Conservation (phyloP, 2,113 vertebrate genomes). For the Microcebus lehilahytsara region DNA sequence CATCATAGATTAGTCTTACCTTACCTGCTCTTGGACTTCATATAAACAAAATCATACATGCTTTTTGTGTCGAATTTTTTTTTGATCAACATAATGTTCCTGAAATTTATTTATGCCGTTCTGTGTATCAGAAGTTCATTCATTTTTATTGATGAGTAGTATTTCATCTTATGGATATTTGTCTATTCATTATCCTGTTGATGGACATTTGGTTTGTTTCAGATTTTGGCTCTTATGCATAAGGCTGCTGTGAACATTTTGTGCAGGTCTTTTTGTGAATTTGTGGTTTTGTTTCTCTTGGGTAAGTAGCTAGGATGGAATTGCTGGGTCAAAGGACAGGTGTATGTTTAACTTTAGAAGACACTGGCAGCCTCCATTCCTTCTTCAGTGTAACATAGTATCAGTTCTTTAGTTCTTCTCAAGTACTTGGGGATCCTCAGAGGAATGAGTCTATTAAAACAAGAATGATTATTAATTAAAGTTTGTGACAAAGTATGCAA, state of each 20-base stretch:
- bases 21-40: background rate
- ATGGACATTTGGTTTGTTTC: background rate
- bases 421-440: slow-evolving; percentile 23
- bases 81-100: background rate
- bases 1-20: background rate
- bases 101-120: background rate
- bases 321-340: background rate
- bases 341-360: background rate
- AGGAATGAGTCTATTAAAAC: slow-evolving; percentile 44
- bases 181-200: background rate
- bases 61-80: background rate
- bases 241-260: background rate
- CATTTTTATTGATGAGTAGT: background rate
- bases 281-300: background rate
- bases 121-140: background rate
- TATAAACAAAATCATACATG: background rate
- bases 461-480: slow-evolving; percentile 55
- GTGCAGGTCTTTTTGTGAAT: background rate
- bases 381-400: background rate
- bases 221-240: background rate
- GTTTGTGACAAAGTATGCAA: background rate
- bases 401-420: background rate
- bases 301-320: background rate
- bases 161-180: background rate
- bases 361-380: background rate